phyloP scores from a whole-genome alignment of 2,797 vertebrate genomes.

The Dendrocincla fuliginosa region DNA sequence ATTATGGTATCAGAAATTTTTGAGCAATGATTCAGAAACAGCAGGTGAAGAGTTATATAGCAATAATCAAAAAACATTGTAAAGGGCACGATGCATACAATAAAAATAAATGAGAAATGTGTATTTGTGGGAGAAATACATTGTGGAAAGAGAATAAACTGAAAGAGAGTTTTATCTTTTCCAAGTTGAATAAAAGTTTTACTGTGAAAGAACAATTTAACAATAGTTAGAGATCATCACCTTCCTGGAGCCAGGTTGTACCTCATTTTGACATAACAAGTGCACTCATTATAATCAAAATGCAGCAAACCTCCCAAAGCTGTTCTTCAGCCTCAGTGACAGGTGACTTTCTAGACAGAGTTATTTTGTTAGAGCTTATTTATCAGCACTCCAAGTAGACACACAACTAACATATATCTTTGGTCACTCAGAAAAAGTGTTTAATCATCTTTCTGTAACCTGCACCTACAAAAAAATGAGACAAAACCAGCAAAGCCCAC shows the following conservation, averaged over 20 bases:
- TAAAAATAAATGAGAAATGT: neutral
- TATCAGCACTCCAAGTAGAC: neutral
- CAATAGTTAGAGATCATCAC: neutral
- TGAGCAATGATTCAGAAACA: neutral
- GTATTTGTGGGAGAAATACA: neutral
- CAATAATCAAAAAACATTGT: neutral
- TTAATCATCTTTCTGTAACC: neutral
- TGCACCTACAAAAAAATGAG: neutral
- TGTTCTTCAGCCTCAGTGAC: neutral
- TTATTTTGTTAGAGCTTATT: neutral
- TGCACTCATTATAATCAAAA: neutral
- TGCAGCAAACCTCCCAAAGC: neutral
- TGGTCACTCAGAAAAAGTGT: neutral
- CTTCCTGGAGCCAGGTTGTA: neutral
- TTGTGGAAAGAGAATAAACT: neutral
- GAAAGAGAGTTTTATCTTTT: neutral
- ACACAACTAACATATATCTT: neutral
- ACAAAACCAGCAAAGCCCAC: neutral
- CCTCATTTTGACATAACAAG: neutral
- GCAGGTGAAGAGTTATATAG: neutral
- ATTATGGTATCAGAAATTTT: neutral
- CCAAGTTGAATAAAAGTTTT: neutral
- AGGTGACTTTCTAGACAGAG: neutral
- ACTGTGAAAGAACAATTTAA: neutral
- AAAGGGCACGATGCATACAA: neutral